These are phyloP conservation scores for Rafetus swinhoei DNA, from an alignment of 2,113 vertebrate genomes.

Conservation along the genomic window DNA sequence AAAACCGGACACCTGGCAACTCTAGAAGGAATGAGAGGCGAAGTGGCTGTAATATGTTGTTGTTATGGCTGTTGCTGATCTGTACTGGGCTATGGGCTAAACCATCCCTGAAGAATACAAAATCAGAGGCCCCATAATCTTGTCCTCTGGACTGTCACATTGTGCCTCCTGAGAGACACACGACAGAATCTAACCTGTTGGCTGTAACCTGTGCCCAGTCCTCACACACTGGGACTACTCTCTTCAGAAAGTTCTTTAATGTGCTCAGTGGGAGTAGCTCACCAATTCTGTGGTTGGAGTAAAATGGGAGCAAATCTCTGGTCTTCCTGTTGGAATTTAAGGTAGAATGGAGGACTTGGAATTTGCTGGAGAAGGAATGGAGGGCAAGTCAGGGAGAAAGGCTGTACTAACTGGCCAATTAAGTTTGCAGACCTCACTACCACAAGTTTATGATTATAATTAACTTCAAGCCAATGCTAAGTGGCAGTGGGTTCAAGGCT, in stretches of 20 bases:
- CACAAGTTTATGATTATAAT: background rate
- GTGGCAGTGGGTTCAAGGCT: background rate
- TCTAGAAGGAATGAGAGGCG: background rate
- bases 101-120: background rate
- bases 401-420: background rate
- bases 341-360: background rate
- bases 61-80: background rate
- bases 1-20: too few species aligned
- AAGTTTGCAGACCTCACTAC: background rate
- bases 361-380: background rate
- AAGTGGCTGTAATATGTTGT: background rate
- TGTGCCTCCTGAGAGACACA: background rate
- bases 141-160: background rate
- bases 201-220: background rate
- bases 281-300: background rate
- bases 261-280: background rate
- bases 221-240: too few species aligned
- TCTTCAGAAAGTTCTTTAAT: too few species aligned
- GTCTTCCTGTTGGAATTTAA: background rate
- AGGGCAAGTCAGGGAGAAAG: background rate
- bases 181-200: background rate
- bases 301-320: background rate
- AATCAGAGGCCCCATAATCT: background rate
- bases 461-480: slow-evolving; percentile 29
- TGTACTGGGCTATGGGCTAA: background rate